Conservation (phyloP, 2,113 vertebrate species). For the Peromyscus polionotus region DNA sequence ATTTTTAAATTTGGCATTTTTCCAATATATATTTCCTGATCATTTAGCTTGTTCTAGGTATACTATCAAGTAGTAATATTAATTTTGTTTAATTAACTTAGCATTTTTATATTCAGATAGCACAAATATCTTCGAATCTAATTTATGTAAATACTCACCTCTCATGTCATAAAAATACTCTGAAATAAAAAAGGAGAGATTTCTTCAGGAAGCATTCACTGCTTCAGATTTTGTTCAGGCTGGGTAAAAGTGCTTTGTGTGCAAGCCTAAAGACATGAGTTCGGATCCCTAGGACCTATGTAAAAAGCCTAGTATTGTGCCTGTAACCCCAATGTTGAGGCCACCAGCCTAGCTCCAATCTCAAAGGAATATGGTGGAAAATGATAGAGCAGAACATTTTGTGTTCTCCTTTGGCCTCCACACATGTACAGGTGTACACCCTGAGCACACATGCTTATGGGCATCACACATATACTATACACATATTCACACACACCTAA, state of each 20-base stretch:
- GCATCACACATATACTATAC: not conserved
- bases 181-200: conserved; percentile 1
- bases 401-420: not conserved
- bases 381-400: not conserved
- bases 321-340: not conserved
- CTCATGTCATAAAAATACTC: conserved; percentile 3
- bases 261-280: not conserved
- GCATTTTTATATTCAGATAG: not conserved
- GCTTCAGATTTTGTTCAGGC: not conserved
- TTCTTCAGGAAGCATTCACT: not conserved
- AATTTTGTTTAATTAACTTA: not conserved
- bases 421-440: not conserved
- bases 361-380: not conserved
- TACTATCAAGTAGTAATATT: not conserved
- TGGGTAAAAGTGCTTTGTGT: not conserved
- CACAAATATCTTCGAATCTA: not conserved
- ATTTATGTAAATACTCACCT: conserved; percentile 3
- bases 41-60: not conserved
- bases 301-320: not conserved
- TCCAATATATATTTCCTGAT: not conserved
- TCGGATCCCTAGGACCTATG: not conserved
- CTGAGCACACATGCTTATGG: not conserved
- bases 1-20: not conserved
- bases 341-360: no score
- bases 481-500: not conserved